Conservation (phyloP, 2,797 vertebrate genomes). For the Propithecus perrieri region DNA sequence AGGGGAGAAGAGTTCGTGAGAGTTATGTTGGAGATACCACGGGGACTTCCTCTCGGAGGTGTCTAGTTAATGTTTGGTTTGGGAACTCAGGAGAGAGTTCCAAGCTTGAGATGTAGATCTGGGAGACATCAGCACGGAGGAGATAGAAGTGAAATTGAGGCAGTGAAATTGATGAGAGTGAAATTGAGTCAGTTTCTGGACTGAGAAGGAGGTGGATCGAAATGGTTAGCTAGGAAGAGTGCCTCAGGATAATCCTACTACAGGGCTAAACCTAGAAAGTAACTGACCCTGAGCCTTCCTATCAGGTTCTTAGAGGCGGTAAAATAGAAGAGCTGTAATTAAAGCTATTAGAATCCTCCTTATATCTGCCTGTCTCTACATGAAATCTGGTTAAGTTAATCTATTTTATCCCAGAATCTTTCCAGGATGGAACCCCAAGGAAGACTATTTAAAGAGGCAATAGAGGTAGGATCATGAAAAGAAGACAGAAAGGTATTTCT, state of each 20-base stretch:
- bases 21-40: not conserved
- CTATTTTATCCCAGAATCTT: slow-evolving; percentile 48
- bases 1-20: not conserved
- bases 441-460: slow-evolving; percentile 4
- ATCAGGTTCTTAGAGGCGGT: not conserved
- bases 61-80: slow-evolving; percentile 7
- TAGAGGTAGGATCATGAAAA: slow-evolving; percentile 33
- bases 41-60: not conserved
- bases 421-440: not conserved
- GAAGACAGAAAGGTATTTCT: slow-evolving; percentile 21
- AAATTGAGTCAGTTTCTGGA: slow-evolving; percentile 30
- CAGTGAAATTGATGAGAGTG: not conserved
- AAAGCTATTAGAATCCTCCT: slow-evolving; percentile 25
- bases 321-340: slow-evolving; percentile 5
- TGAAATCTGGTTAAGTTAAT: slow-evolving; percentile 62
- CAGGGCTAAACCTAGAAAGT: slow-evolving; percentile 25
- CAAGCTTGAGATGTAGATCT: not conserved
- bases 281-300: slow-evolving; percentile 22
- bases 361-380: slow-evolving; percentile 16
- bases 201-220: slow-evolving; percentile 9
- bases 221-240: slow-evolving; percentile 41
- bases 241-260: slow-evolving; percentile 17
- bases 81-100: slow-evolving; percentile 16
- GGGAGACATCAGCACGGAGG: not conserved
- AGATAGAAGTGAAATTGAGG: not conserved